Evolutionary conservation across 2,797 vertebrate species (phyloP).

Genomic region (Microctenopoma steveboyesi): DNA sequence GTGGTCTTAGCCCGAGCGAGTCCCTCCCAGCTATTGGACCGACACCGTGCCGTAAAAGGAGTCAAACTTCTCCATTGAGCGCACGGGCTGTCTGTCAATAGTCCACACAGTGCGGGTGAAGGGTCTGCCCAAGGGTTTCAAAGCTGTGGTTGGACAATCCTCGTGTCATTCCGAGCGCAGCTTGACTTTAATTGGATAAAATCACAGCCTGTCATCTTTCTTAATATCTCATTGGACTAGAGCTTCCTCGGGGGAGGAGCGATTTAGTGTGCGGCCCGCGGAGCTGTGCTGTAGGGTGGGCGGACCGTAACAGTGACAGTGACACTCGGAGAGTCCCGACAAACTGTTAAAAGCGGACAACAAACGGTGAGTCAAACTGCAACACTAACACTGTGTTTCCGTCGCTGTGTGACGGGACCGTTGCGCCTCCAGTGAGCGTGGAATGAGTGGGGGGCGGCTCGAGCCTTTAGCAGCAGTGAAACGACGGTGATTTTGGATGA

Average conservation of each 20-base stretch:
- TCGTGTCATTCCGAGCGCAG: accelerated
- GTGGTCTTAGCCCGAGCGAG: slow-evolving; percentile 34
- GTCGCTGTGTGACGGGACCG: neutral
- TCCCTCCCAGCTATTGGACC: slow-evolving; percentile 66
- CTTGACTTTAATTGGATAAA: slow-evolving; percentile 36
- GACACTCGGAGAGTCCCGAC: slow-evolving; percentile 73
- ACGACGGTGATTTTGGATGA: slow-evolving; percentile 80
- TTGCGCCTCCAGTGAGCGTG: neutral
- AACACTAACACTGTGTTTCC: neutral
- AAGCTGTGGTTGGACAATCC: slow-evolving; percentile 15
- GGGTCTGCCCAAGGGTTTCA: neutral
- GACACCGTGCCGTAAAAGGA: slow-evolving; percentile 79
- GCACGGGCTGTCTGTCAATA: slow-evolving; percentile 74
- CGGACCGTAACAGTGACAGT: slow-evolving; percentile 80
- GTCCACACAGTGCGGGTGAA: slow-evolving; percentile 36
- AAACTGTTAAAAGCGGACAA: slow-evolving; percentile 79
- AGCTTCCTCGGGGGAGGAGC: slow-evolving; percentile 27
- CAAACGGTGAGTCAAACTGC: slow-evolving; percentile 77
- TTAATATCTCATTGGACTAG: slow-evolving; percentile 59
- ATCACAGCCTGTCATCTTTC: neutral
- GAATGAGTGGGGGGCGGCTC: neutral
- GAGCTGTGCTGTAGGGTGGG: slow-evolving; percentile 73
- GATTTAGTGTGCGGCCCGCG: slow-evolving; percentile 27
- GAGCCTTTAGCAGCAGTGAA: slow-evolving; percentile 48
- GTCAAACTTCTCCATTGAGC: slow-evolving; percentile 77